Conservation (phyloP, 1,140 invertebrate species). For the Heterodera carotae region DNA sequence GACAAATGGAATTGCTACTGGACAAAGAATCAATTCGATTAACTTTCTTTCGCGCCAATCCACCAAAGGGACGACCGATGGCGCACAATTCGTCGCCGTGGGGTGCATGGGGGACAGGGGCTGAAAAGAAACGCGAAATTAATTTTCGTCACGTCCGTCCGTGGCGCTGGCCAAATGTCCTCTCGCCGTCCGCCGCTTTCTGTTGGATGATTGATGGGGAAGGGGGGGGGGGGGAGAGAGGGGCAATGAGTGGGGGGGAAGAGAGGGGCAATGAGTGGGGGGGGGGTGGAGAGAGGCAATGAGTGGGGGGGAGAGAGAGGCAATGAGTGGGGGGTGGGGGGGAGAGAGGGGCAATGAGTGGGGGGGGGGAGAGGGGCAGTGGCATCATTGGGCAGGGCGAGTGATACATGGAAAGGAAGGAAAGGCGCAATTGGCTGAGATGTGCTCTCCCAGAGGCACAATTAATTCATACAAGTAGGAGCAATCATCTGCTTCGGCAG, state of each 20-base stretch:
- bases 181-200: background rate
- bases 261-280: no score
- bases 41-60: constrained; percentile 7
- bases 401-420: background rate
- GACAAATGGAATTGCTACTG: background rate
- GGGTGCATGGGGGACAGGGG: background rate
- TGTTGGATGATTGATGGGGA: constrained; percentile 20
- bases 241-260: no score
- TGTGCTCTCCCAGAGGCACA: no score
- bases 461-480: no score
- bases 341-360: no score
- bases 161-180: background rate
- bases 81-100: background rate
- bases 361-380: no score
- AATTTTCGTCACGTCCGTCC: constrained; percentile 15
- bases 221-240: no score
- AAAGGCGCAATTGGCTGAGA: constrained; percentile 13
- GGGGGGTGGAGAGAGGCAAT: no score
- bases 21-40: constrained; percentile 12
- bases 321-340: no score
- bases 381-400: no score
- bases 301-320: no score
- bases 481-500: background rate
- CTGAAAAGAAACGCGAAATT: constrained; percentile 2
- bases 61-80: background rate